Evolutionary conservation across 1,140 invertebrate species (phyloP).

Genomic region (Phenacoccus solenopsis): DNA sequence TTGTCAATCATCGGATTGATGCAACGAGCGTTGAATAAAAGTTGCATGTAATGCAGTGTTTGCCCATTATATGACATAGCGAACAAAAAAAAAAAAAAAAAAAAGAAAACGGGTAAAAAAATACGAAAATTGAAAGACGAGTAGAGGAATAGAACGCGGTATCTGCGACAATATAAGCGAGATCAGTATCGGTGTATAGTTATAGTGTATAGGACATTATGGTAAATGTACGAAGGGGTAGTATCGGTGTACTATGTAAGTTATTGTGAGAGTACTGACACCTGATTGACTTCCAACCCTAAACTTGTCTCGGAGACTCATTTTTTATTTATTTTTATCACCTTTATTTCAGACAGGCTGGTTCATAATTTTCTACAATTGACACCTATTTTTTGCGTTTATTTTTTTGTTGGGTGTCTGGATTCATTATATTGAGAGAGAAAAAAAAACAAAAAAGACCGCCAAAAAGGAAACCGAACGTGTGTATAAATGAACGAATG

Average conservation of each 20-base stretch:
- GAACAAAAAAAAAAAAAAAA: not conserved
- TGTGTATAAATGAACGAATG: no score
- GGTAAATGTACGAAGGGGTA: not conserved
- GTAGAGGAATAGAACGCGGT: not conserved
- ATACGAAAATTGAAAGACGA: not conserved
- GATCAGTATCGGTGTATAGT: not conserved
- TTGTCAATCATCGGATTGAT: not conserved
- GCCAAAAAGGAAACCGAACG: no score
- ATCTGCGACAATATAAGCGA: not conserved
- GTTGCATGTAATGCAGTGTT: not conserved
- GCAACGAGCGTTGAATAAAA: slow-evolving; percentile 9
- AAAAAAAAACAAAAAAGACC: no score
- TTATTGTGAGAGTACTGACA: slow-evolving; percentile 11
- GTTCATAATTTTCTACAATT: slow-evolving; percentile 16
- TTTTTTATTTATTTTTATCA: slow-evolving; percentile 16
- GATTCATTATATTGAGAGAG: no score
- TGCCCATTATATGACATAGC: not conserved
- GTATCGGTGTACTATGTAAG: not conserved
- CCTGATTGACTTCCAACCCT: slow-evolving; percentile 14
- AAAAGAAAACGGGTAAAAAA: not conserved
- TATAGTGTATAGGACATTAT: not conserved
- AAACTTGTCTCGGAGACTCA: not conserved
- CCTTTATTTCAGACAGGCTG: not conserved
- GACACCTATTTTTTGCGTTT: not conserved
- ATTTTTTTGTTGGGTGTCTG: not conserved